Percentiles rank a stretch among this genome's conserved stretches.
Evolutionary conservation across 2,888 invertebrate genomes (phyloP).

Genomic region (Machimus rusticus): DNA sequence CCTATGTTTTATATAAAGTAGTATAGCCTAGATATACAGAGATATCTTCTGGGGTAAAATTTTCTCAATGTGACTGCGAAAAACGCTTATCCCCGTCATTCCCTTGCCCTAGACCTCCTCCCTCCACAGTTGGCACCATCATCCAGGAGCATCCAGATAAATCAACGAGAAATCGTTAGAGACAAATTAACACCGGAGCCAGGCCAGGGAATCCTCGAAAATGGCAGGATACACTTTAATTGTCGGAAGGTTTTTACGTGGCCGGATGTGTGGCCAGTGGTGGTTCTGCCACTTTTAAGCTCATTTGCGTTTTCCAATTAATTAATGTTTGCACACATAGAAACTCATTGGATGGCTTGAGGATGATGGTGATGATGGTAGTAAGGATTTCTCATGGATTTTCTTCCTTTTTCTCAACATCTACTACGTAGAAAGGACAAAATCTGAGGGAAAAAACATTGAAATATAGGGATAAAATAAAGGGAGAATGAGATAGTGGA

Average conservation of each 20-base stretch:
- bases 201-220: background rate
- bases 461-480: background rate
- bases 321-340: constrained; percentile 1
- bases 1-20: background rate
- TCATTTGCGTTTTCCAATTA: constrained; percentile 33
- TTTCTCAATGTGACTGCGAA: background rate
- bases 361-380: background rate
- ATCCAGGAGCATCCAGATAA: background rate
- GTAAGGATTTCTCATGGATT: background rate
- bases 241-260: constrained; percentile 17
- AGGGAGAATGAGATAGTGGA: background rate
- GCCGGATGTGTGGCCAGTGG: background rate
- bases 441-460: background rate
- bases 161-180: constrained; percentile 29
- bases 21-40: background rate
- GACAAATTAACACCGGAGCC: constrained; percentile 16
- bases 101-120: background rate
- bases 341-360: background rate
- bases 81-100: background rate
- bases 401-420: background rate
- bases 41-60: background rate
- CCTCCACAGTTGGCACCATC: background rate
- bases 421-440: background rate
- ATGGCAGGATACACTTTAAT: constrained; percentile 30
- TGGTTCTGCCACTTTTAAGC: constrained; percentile 12